phyloP scores from a whole-genome alignment of 1,140 invertebrate genomes.

The Zaprionus ghesquierei region DNA sequence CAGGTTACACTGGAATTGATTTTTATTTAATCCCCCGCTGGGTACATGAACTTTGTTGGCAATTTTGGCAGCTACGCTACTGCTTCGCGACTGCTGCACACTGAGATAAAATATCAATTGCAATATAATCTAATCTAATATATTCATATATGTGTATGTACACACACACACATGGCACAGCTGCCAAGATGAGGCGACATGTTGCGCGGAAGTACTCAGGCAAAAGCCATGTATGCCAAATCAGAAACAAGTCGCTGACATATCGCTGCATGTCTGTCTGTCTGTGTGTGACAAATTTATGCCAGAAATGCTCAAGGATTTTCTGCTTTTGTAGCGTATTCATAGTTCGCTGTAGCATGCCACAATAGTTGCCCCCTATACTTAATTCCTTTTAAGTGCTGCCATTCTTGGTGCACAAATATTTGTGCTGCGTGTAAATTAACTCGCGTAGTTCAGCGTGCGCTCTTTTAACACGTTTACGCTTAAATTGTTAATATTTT shows the following conservation, averaged over 20 bases:
- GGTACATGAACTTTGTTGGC: conserved; percentile 36
- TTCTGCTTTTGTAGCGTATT: neutral
- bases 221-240: too few relatives aligned
- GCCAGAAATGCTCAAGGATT: too few relatives aligned
- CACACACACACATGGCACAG: too few relatives aligned
- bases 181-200: too few relatives aligned
- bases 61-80: neutral
- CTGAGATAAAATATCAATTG: neutral
- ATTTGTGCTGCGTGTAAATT: conserved; percentile 73
- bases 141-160: neutral
- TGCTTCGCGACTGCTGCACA: neutral
- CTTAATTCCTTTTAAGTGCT: conserved; percentile 48
- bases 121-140: neutral
- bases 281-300: too few relatives aligned
- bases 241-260: too few relatives aligned
- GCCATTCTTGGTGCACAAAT: conserved; percentile 52
- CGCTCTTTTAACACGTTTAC: conserved; percentile 66
- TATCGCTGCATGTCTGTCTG: too few relatives aligned
- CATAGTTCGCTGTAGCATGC: neutral
- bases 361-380: neutral
- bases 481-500: conserved; percentile 72
- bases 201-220: too few relatives aligned
- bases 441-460: conserved; percentile 64
- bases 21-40: conserved; percentile 39
- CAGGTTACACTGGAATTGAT: conserved; percentile 69